Base-by-base conservation (phyloP, 23 tunicate genomes). In the Ciona savignyi region DNA sequence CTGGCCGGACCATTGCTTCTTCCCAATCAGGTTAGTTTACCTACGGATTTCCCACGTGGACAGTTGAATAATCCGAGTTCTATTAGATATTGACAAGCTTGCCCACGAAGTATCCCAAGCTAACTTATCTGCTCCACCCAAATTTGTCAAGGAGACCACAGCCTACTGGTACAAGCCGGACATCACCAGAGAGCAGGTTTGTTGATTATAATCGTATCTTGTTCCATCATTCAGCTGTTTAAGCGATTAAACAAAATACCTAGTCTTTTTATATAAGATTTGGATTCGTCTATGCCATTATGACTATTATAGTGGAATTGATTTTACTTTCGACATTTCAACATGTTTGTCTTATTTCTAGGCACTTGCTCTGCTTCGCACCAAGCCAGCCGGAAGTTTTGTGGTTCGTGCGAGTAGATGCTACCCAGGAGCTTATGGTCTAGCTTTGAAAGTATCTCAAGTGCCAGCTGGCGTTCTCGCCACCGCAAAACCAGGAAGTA, bases 141-240 rank as follows among this genome's bases (percentile, higher is more conserved):
- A 88, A 66, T 88, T 88, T 56, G 81, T 88, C 72, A 77, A 67
- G 35, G 96, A 89, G 28, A 89, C 96, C 26, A 89, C 85, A 1
- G 63, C 89, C 25, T 89, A 89, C 74, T 89, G 96, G 96, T 89
- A 89, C 77, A 89, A 89, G 65, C 89, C 85, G 24, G 88, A 89
- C 51, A 89, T 89, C 3, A 75, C 81, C 33, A 34, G 96, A 33
- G 89, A 89, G 4, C 88, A 89, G 77, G 96, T 88, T 30, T 35
- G 68, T 42, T 42, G 15, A 42, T 15, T 15, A 42, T 42, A 9
- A 42, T 6, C 15, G 15, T 42, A 42, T 42, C 56, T 42, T 42
- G 56, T 15, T 42, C 56, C 9, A 6, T 6, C 56, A 42, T n/a
- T n/a, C n/a, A n/a, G n/a, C n/a, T n/a, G n/a, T n/a, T n/a, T 64